Evolutionary conservation across 1,140 invertebrate genomes (phyloP).

Genomic region (Prorops nasuta): DNA sequence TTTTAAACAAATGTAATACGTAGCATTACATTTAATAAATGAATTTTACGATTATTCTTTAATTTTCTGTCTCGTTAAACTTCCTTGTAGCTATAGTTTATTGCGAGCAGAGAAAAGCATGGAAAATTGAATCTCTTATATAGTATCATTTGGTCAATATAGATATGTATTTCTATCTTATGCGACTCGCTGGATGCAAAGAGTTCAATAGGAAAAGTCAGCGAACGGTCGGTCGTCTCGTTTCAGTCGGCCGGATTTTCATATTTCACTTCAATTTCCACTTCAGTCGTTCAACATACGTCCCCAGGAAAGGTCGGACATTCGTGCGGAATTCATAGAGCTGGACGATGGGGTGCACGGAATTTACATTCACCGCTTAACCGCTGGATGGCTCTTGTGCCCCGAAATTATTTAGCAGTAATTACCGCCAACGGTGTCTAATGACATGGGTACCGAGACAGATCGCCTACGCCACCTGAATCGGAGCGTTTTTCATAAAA

Average conservation of each 20-base stretch:
- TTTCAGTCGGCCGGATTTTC: constrained; percentile 36
- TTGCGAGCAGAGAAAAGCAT: no score
- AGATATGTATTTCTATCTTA: constrained; percentile 34
- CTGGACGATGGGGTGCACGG: constrained; percentile 30
- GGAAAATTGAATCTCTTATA: no score
- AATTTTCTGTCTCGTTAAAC: no score
- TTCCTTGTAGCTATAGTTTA: no score
- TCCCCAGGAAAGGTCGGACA: constrained; percentile 43
- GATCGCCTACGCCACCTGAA: no score
- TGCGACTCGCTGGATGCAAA: constrained; percentile 27
- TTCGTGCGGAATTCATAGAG: constrained; percentile 49
- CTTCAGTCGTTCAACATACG: constrained; percentile 41
- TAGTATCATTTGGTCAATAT: no score
- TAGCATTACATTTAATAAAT: no score
- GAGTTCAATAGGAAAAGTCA: constrained; percentile 27
- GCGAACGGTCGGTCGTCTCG: background rate
- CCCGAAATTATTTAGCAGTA: constrained; percentile 44
- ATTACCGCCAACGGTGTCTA: constrained; percentile 28
- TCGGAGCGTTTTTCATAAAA: no score
- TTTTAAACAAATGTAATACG: no score
- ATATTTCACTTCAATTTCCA: constrained; percentile 55
- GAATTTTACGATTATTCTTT: no score
- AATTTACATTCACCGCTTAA: constrained; percentile 40
- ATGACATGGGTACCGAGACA: constrained; percentile 19
- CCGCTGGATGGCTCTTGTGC: constrained; percentile 24